Evolutionary conservation across 2,888 invertebrate species (phyloP), one percentile per base, ranked within the genome.

Genomic region (Stenodera caucasica): DNA sequence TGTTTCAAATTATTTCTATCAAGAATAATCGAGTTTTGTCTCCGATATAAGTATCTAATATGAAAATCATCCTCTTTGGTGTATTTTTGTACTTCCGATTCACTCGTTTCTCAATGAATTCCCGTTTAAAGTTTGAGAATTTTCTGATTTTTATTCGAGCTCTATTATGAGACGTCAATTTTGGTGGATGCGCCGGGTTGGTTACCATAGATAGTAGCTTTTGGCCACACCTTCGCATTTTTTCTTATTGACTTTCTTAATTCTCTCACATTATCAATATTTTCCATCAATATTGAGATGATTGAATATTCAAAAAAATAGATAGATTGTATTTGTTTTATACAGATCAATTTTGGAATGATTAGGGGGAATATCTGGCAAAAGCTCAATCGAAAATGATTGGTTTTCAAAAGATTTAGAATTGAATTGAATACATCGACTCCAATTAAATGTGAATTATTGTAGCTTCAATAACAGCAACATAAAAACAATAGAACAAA

Each of bases 121-220:
- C 37, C 15, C 15, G n/a, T 37, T n/a, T 33, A 33, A 12, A 35
- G 14, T 1, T 9, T 40, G 14, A 40, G 12, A 52, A 52, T 33
- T 21, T 9, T 32, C 3, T 52, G n/a, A 52, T 52, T 52, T 50
- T 51, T 29, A 21, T 51, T 51, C 15, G 12, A 51, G 11, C 30
- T 8, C 2, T 30, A 7, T 26, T 29, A 23, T 5, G 14, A 6
- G 15, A 33, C 21, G 9, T 32, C 32, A 33, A 52, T 30, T 18
- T 52, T 30, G 30, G 33, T 7, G 50, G 15, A 50, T 12, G 40
- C 40, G 18, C 18, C 40, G 40, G 40, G 11, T 14, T 18, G 18
- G 18, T 9, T 40, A 40, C 11, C 35, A 18, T 40, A 40, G 40
- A 18, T 18, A 40, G 18, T 9, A 2, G 40, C 11, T 40, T 40